phyloP scores from a whole-genome alignment of 1,140 invertebrate species.

The Cydia amplana region DNA sequence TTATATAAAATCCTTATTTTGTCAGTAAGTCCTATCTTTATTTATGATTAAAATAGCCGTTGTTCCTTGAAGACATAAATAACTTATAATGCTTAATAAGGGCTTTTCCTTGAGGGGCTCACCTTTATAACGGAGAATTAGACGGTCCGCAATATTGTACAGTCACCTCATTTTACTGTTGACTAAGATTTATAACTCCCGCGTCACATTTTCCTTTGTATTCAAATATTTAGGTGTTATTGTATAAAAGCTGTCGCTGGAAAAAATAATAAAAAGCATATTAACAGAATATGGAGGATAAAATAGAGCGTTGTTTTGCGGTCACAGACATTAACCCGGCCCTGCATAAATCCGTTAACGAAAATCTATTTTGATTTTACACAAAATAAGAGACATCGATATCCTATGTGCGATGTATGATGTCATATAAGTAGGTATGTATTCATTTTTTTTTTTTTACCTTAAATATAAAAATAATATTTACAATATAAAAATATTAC shows the following conservation, averaged over 20 bases:
- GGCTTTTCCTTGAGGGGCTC: neutral
- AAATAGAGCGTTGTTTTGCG: neutral
- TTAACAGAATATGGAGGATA: neutral
- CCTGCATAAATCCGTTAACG: too few relatives aligned
- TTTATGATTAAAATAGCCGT: neutral
- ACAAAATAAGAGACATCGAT: too few relatives aligned
- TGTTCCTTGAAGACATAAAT: neutral
- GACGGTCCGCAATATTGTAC: slow-evolving; percentile 9
- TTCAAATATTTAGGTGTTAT: neutral
- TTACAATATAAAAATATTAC: too few relatives aligned
- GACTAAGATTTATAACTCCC: slow-evolving; percentile 24
- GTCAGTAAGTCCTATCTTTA: neutral
- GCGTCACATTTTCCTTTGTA: slow-evolving; percentile 6
- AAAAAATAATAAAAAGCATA: neutral
- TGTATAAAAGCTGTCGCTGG: neutral
- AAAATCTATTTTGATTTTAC: too few relatives aligned
- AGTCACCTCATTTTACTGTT: slow-evolving; percentile 21
- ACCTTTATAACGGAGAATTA: neutral
- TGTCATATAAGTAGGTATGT: too few relatives aligned
- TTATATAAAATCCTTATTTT: too few relatives aligned
- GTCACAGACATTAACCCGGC: neutral
- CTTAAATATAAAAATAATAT: too few relatives aligned
- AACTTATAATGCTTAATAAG: slow-evolving; percentile 21
- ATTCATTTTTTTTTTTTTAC: too few relatives aligned
- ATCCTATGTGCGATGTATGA: too few relatives aligned